Evolutionary conservation across 2,888 invertebrate species (phyloP), one percentile per base, ranked within the genome.

Genomic region (Eumerus sabulonum): DNA sequence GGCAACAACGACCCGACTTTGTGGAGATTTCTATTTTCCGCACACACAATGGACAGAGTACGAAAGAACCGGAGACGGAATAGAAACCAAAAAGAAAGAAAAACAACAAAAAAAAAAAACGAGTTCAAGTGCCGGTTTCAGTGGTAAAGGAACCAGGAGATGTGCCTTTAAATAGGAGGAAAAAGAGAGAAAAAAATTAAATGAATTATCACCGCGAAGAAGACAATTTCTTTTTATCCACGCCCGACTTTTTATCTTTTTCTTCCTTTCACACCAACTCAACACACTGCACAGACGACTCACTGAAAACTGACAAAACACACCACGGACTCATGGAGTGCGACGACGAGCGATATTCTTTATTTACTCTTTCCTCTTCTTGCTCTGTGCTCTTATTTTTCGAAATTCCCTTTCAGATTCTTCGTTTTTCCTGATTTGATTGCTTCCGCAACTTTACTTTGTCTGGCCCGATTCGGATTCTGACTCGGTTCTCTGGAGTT

Each of bases 221-320:
- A 57, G 54, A n/a, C 45, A 73, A 79, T 45, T 76, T 76, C 57
- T 62, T 68, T 81, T 66, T 81, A 63, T 81, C 81, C 81, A 81
- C 81, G 81, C 81, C 81, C 81, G 81, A 81, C 76, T 81, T 76
- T 81, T 81, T 81, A 67, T 45, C 60, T 60, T 71, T 81, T 76
- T 81, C 71, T 81, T 73, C 45, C 60, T 60, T 71, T 62, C 77
- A 63, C 54, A 44, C 47, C 2, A 27, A 2, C 67, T 56, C 74
- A 68, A 62, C 73, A 73, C 67, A 38, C 27, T 4, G 27, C 27
- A 27, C 27, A 27, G 7, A 27, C 27, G 27, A 64, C 64, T 57
- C 53, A 76, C 76, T 27, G 27, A n/a, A 40, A 40, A 40, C 40
- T 36, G 54, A 57, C 63, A 54, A 64, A 68, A 74, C 54, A 70